A percentile compares a stretch with the other conserved stretches of the same genome.
Evolutionary conservation across 2,797 vertebrate genomes (phyloP).

Genomic region (Chiroxiphia lanceolata): DNA sequence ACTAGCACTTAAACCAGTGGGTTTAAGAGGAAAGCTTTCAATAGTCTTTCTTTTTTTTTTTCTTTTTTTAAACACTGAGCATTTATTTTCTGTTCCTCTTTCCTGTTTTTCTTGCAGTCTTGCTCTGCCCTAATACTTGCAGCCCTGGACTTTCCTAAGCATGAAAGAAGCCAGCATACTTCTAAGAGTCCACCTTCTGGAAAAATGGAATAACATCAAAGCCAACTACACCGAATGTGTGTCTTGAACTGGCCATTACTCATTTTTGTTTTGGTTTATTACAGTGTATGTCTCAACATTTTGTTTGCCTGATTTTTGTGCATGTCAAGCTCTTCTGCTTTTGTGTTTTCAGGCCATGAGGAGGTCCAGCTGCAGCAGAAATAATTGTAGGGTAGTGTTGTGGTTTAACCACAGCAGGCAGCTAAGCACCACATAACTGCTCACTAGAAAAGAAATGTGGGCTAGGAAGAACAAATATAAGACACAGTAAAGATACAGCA

Average conservation of each 20-base stretch:
- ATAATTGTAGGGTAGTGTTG: not conserved
- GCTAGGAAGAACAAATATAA: not conserved
- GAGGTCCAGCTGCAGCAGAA: not conserved
- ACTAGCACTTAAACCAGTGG: not conserved
- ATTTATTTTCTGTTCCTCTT: not conserved
- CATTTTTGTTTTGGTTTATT: not conserved
- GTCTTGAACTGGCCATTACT: not conserved
- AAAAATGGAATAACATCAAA: not conserved
- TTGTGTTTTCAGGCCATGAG: not conserved
- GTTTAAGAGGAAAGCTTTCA: not conserved
- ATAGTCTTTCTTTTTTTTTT: not conserved
- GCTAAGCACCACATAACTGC: not conserved
- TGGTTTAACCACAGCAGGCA: not conserved
- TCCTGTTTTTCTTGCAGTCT: not conserved
- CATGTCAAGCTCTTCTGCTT: not conserved
- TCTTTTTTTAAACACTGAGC: not conserved
- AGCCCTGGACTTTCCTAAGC: not conserved
- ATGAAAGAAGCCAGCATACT: not conserved
- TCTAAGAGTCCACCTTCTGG: not conserved
- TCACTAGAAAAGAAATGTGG: not conserved
- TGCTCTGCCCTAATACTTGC: not conserved
- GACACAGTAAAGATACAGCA: not conserved
- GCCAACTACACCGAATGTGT: not conserved
- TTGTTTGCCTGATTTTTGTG: not conserved
- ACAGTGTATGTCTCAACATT: not conserved